phyloP scores from a whole-genome alignment of 2,797 vertebrate species.

The Pitangus sulphuratus region DNA sequence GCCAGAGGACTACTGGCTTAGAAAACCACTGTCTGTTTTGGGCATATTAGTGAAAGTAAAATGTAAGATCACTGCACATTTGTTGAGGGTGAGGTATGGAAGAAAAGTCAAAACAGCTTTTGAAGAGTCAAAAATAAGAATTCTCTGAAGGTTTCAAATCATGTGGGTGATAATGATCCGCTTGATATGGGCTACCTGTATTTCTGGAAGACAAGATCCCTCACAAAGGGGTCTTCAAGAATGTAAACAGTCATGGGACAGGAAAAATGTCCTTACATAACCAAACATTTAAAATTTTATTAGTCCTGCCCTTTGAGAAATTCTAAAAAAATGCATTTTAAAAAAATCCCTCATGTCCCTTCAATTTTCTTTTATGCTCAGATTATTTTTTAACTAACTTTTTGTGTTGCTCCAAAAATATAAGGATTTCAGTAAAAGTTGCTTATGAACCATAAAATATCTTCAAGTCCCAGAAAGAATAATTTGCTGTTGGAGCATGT shows the following conservation, averaged over 20 bases:
- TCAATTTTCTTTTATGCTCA: neutral
- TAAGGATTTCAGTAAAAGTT: neutral
- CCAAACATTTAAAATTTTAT: neutral
- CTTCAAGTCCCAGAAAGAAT: neutral
- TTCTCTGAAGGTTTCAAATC: neutral
- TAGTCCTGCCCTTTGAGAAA: neutral
- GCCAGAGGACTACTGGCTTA: neutral
- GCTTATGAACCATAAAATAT: neutral
- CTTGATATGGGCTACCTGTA: neutral
- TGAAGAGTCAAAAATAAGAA: neutral
- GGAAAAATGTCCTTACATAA: neutral
- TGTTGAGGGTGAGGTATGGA: neutral
- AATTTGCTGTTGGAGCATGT: neutral
- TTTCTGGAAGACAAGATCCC: neutral
- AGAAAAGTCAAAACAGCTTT: neutral
- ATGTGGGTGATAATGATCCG: neutral
- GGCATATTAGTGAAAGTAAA: neutral
- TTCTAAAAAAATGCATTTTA: rapidly evolving
- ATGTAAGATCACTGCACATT: neutral
- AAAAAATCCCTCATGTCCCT: neutral
- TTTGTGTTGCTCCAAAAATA: neutral
- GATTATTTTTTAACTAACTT: neutral
- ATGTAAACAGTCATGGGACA: neutral
- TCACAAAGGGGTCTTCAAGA: neutral
- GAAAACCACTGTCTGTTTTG: neutral